These are phyloP conservation scores for Paramisgurnus dabryanus DNA, from an alignment of 2,113 vertebrate species.

Conservation along the genomic window DNA sequence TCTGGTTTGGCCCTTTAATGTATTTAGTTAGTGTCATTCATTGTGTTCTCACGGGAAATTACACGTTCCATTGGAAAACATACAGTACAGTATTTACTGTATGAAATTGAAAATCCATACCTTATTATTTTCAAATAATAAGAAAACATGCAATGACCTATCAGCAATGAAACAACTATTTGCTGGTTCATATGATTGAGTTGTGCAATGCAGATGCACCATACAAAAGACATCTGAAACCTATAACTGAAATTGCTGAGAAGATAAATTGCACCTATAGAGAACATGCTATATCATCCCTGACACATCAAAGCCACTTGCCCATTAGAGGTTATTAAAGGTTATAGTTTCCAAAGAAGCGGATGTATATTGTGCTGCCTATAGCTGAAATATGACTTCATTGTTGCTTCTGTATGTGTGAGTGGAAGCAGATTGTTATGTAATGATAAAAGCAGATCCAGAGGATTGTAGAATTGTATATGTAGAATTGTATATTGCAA, in stretches of 20 bases:
- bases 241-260: not conserved
- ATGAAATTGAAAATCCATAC: no score
- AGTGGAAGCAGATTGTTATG: slow-evolving; percentile 1
- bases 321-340: slow-evolving; percentile 9
- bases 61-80: no score
- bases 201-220: slow-evolving; percentile 7
- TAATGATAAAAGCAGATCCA: slow-evolving; percentile 15
- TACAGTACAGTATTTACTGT: no score
- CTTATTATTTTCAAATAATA: not conserved
- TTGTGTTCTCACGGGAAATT: not conserved
- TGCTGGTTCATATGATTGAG: not conserved
- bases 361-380: slow-evolving; percentile 5
- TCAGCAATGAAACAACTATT: not conserved
- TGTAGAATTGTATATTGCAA: not conserved
- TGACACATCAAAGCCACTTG: slow-evolving; percentile 10
- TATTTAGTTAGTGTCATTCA: no score
- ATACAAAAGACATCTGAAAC: not conserved
- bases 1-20: no score
- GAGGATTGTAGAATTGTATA: not conserved
- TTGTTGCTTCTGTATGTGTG: slow-evolving; percentile 2
- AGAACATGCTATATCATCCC: slow-evolving; percentile 15
- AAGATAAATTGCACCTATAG: slow-evolving; percentile 1
- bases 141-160: not conserved
- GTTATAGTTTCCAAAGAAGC: not conserved
- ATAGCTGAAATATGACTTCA: slow-evolving; percentile 11